These are phyloP conservation scores for Desoria tigrina DNA, from an alignment of 2,888 invertebrate genomes.

Conservation along the genomic window DNA sequence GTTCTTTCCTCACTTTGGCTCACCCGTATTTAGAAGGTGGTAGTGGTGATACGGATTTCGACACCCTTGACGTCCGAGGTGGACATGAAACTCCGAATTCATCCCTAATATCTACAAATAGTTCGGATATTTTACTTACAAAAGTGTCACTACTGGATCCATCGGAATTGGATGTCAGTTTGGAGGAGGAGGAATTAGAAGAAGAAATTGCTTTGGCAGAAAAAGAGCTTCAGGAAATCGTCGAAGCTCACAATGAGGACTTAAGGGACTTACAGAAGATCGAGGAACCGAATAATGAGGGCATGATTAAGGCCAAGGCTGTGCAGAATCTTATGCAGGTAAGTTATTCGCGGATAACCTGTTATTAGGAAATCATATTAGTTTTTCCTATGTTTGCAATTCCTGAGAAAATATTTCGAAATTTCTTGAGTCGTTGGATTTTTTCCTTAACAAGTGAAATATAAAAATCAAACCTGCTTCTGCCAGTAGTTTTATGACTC, in stretches of 20 bases:
- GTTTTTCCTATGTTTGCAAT: too few relatives aligned
- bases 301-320: conserved; percentile 43
- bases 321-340: conserved; percentile 50
- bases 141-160: conserved; percentile 8
- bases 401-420: too few relatives aligned
- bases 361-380: too few relatives aligned
- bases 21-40: neutral
- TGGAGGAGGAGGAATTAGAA: conserved; percentile 14
- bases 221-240: conserved; percentile 9
- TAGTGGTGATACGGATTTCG: neutral
- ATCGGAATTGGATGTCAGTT: conserved; percentile 3
- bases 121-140: neutral
- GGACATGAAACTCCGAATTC: neutral
- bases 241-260: conserved; percentile 18
- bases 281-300: conserved; percentile 19
- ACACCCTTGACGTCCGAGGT: neutral
- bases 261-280: conserved; percentile 13
- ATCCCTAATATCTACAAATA: neutral
- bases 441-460: too few relatives aligned
- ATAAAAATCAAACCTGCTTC: too few relatives aligned
- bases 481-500: too few relatives aligned
- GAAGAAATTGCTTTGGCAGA: conserved; percentile 17
- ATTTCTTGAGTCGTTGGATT: too few relatives aligned
- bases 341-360: conserved; percentile 14
- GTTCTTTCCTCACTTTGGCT: neutral